Percentiles rank a stretch among this genome's conserved stretches.
These are phyloP conservation scores for Campylomormyrus tamandua DNA, from an alignment of 2,113 vertebrate genomes.

Conservation along the genomic window DNA sequence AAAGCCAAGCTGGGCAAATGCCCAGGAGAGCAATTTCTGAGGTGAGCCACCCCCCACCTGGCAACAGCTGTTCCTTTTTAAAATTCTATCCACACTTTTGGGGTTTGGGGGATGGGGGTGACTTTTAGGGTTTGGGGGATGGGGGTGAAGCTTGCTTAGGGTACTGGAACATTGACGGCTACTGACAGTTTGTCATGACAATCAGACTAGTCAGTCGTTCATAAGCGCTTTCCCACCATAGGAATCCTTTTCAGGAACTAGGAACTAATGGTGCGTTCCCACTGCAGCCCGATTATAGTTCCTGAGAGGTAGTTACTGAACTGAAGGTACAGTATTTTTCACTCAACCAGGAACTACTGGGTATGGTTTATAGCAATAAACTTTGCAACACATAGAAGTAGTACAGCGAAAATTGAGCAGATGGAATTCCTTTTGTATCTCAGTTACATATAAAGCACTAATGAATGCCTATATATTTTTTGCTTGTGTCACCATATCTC, in stretches of 20 bases:
- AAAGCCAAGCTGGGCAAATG: neutral
- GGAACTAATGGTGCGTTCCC: neutral
- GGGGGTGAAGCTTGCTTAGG: neutral
- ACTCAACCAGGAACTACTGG: neutral
- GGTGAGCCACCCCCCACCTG: neutral
- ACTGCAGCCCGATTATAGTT: neutral
- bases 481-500: neutral
- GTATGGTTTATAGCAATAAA: neutral
- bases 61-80: neutral
- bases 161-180: neutral
- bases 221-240: neutral
- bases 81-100: neutral
- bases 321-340: neutral
- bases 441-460: neutral
- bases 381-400: neutral
- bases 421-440: neutral
- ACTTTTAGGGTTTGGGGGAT: neutral
- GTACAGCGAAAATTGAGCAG: neutral
- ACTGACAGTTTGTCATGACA: neutral
- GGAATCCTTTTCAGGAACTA: neutral
- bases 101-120: too few species aligned
- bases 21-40: neutral
- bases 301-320: neutral
- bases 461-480: neutral
- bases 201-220: neutral